These are phyloP conservation scores for Fulica atra DNA, from an alignment of 2,113 vertebrate species.

Conservation along the genomic window DNA sequence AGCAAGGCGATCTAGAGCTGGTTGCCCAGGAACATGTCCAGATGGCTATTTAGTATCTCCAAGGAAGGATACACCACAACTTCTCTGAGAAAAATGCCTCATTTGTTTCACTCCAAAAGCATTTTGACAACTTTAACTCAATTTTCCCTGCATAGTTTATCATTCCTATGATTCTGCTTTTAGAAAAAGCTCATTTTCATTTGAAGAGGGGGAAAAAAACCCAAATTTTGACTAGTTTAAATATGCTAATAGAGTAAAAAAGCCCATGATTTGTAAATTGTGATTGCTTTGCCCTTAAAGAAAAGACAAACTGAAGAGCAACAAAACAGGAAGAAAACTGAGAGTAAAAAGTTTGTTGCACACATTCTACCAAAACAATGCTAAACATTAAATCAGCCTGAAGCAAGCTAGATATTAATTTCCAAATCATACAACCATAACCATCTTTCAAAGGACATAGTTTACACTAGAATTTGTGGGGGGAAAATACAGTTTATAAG, in stretches of 20 bases:
- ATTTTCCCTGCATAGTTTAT: neutral
- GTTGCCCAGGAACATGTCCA: neutral
- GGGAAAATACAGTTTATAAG: neutral
- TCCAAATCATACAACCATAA: neutral
- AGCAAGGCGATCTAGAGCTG: neutral
- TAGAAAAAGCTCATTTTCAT: neutral
- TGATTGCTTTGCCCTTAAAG: neutral
- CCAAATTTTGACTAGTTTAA: neutral
- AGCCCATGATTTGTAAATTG: neutral
- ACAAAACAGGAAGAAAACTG: neutral
- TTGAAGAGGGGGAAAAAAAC: fast-evolving
- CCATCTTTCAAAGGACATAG: neutral
- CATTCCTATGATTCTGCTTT: neutral
- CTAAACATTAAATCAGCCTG: neutral
- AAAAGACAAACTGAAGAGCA: neutral
- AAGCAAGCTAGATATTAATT: neutral
- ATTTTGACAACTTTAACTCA: neutral
- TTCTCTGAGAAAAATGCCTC: neutral
- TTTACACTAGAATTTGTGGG: neutral
- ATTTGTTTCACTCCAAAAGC: neutral
- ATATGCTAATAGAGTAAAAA: neutral
- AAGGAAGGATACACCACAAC: neutral
- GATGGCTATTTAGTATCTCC: neutral
- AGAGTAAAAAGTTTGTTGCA: neutral
- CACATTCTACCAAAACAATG: neutral